Base-by-base conservation (phyloP, 2,888 invertebrate species). In the Sarcophaga subvicina region DNA sequence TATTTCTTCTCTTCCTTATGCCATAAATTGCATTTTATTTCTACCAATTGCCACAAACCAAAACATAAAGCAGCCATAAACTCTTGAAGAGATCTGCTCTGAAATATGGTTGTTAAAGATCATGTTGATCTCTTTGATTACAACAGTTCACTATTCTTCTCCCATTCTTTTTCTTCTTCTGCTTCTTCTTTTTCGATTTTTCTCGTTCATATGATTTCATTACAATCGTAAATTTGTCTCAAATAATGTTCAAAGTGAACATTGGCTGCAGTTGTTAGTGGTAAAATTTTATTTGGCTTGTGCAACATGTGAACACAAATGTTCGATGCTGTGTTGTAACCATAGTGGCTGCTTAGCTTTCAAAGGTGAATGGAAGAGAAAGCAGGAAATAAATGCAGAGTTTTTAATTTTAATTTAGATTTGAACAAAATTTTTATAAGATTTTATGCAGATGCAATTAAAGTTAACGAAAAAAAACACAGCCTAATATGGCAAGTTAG, bases 331-430 rank as follows among this genome's bases (percentile, higher is more conserved):
- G 49, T 73, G 2, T 37, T 59, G 3, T 62, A 22, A 14, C 37
- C 49, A 25, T 63, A 17, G n/a, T 37, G 11, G 63, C 20, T 60
- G 45, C 10, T 64, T 20, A 22, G 0, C 11, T 59, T 22, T 47
- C 71, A 37, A 84, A 80, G 79, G 80, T 84, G 84, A 84, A 84
- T 84, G 80, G 69, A 83, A 86, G 83, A 86, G 86, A 86, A 86
- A 86, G 83, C 83, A 86, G 86, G 86, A 86, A 86, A 83, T 83
- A 86, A 72, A 62, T 86, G 76, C 66, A 63, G 27, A 70, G n/a
- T 37, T 37, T 69, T 25, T 25, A 64, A 64, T 5, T 22, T 47
- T 64, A 59, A 62, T 62, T 66, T 5, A 62, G 1, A 12, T n/a
- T 64, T 64, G 12, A 45, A 37, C 20, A 20, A 71, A 71, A 70